These are phyloP conservation scores for Chelonia mydas DNA, from an alignment of 2,797 vertebrate species.

Conservation along the genomic window DNA sequence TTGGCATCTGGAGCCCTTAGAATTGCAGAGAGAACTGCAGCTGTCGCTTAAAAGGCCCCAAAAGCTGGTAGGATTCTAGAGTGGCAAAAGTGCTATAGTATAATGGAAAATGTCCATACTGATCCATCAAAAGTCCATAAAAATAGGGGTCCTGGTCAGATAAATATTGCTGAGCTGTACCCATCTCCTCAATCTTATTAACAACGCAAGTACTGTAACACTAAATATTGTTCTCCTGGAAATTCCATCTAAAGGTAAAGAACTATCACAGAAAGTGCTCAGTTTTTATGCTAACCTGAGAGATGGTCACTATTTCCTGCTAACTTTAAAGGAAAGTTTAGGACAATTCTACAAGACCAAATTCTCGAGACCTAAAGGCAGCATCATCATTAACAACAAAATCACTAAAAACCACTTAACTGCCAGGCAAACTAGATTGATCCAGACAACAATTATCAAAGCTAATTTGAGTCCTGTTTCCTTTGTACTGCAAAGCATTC, in stretches of 20 bases:
- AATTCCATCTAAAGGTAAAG: background rate
- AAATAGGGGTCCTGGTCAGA: rapidly evolving
- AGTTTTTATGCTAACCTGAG: background rate
- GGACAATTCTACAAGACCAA: background rate
- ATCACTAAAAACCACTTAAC: conserved; percentile 13
- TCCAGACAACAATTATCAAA: conserved; percentile 1
- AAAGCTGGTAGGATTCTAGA: background rate
- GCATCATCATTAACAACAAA: background rate
- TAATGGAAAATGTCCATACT: background rate
- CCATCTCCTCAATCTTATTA: background rate
- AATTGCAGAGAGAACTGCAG: background rate
- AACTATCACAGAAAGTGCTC: background rate
- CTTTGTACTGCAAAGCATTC: background rate
- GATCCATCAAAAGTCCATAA: background rate
- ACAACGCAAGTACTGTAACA: background rate
- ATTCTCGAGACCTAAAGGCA: background rate
- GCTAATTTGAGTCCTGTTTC: conserved; percentile 43
- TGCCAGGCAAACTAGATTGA: background rate
- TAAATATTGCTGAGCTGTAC: background rate
- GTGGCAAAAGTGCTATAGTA: rapidly evolving
- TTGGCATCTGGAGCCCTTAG: background rate
- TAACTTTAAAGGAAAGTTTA: background rate
- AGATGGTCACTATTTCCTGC: background rate
- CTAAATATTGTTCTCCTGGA: background rate
- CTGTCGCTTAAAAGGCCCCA: background rate